Conservation (phyloP, 2,888 invertebrate species). For the Aporophyla lueneburgensis region DNA sequence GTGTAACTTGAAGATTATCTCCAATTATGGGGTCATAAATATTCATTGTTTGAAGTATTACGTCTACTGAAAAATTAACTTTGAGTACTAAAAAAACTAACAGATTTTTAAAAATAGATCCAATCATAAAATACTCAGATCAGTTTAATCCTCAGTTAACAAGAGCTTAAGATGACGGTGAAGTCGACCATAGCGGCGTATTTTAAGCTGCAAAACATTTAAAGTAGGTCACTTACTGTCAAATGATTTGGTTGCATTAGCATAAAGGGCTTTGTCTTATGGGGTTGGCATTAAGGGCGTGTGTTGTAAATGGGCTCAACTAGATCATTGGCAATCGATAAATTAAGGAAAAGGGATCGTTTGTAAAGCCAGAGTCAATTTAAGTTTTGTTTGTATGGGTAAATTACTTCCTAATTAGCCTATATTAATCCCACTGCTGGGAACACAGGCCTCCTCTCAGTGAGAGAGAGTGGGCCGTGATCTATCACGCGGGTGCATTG, state of each 20-base stretch:
- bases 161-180: constrained; percentile 57
- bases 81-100: not conserved
- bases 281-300: constrained; percentile 73
- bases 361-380: not conserved
- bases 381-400: not conserved
- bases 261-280: constrained; percentile 81
- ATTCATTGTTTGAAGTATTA: not conserved
- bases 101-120: no score
- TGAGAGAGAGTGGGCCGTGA: no score
- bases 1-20: not conserved
- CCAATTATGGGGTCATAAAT: not conserved
- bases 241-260: constrained; percentile 82
- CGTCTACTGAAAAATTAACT: not conserved
- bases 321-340: constrained; percentile 68
- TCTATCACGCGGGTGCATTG: no score
- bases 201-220: constrained; percentile 67
- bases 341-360: constrained; percentile 27
- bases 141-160: constrained; percentile 49
- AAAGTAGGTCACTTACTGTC: constrained; percentile 83
- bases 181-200: constrained; percentile 68
- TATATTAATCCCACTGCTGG: no score
- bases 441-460: no score
- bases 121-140: not conserved
- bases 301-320: constrained; percentile 74
- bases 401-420: no score